Evolutionary conservation across 2,113 vertebrate species (phyloP), one percentile per base, ranked within the genome.

Genomic region (Lates calcarifer): DNA sequence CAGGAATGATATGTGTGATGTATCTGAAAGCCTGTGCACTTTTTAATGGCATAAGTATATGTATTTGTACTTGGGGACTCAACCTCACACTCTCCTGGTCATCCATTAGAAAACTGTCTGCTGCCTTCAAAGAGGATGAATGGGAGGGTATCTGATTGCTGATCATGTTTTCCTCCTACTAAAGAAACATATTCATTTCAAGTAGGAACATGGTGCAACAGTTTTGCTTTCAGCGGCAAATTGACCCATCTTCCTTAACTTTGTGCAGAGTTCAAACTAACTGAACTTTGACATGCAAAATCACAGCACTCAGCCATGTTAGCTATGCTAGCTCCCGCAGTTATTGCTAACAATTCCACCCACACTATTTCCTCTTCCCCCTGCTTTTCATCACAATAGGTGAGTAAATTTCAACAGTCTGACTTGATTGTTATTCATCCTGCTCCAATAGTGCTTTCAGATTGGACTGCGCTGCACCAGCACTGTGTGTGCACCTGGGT

Each of bases 361-460:
- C 17, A 29, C 39, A 3, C 7, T 51, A 51, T 51, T 22, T n/a
- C 47, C 8, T 22, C 2, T 22, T 47, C 1, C 6, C 0, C 13
- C 61, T 37, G 37, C 62, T 11, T 18, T 28, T 43, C 10, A 4
- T 17, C 13, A 29, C 8, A 24, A 33, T 28, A 66, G 1, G 11
- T 1, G 4, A 74, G 10, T 31, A 63, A 28, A 49, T 57, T 65
- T 75, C 37, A 58, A 31, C 39, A 67, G 12, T 17, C 33, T 29
- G 43, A 53, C 35, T 28, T 14, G 53, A 20, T 24, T 29, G 20
- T 41, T 62, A 22, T 63, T 81, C 49, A 29, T 35, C 24, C 8
- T 31, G 45, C 28, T 51, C 31, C 9, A 29, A 29, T 43, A 60
- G 37, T n/a, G 13, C 41, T 58, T 55, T 70, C 72, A 66, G 69